phyloP scores from a whole-genome alignment of 2,888 invertebrate genomes.

The Nysson spinosus region DNA sequence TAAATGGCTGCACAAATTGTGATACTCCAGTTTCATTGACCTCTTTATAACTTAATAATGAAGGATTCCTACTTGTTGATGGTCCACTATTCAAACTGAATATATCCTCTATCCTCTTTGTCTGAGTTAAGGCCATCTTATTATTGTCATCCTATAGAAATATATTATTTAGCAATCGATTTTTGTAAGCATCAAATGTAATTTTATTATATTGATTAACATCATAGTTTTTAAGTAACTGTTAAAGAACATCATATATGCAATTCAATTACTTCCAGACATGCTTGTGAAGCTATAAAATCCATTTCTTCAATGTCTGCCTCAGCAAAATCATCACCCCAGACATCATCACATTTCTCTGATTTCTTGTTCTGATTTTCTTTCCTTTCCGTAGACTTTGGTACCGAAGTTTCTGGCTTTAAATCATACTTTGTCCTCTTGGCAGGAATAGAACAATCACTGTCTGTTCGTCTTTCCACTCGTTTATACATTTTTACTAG shows the following conservation, averaged over 20 bases:
- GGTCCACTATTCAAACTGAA: conserved; percentile 8
- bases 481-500: conserved; percentile 65
- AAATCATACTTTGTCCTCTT: conserved; percentile 55
- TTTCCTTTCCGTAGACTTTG: conserved; percentile 7
- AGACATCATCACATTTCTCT: conserved; percentile 58
- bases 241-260: not conserved
- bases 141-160: conserved; percentile 20
- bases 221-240: not conserved
- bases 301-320: conserved; percentile 71
- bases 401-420: not conserved
- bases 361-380: conserved; percentile 10
- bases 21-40: too few species aligned
- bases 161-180: too few species aligned
- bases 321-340: conserved; percentile 72
- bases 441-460: conserved; percentile 42
- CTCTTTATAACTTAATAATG: too few species aligned
- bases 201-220: not conserved
- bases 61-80: conserved; percentile 38
- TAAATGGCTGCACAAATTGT: not conserved
- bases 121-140: not conserved
- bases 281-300: conserved; percentile 69
- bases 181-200: not conserved
- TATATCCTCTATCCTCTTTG: not conserved
- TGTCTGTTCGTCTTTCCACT: conserved; percentile 41
- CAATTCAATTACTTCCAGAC: conserved; percentile 27